Evolutionary conservation across 2,113 vertebrate species (phyloP), one percentile per base, ranked within the genome.

Genomic region (Taxidea taxus): DNA sequence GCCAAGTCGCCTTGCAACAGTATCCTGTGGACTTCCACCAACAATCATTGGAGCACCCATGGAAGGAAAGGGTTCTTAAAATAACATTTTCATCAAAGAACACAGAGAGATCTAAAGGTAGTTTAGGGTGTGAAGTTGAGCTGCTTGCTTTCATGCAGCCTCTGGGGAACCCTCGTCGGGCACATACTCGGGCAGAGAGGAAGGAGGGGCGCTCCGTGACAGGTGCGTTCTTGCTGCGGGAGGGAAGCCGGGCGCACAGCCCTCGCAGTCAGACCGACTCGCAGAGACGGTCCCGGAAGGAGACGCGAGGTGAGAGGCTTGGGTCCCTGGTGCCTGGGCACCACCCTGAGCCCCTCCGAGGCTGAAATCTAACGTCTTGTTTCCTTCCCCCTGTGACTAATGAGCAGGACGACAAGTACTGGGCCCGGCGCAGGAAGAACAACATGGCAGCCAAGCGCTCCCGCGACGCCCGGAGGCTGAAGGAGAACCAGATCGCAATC

Each of bases 401-500:
- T 97, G 99, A 99, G 99, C 99, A 99, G 99, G 99, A 99, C 66
- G 99, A 99, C 98, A 99, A 98, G 97, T 99, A 99, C 99, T 99
- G 99, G 99, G 99, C 99, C 1, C 98, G 99, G 92, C 99, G 99
- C 97, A 99, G 99, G 99, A 99, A 99, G 99, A 99, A 99, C 99
- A 99, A 99, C 98, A 99, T 99, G 98, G 99, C 99, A 0, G 99
- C 99, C 27, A 99, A 99, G 98, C 99, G 99, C 0, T 99, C 99
- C 0, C 99, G 99, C 29, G 99, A 99, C 0, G 99, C 99, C 0
- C 99, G 99, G 54, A 98, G 99, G 90, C 99, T 99, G 94, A 99
- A 99, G 98, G 99, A 99, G 99, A 99, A 99, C 98, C 99, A 99
- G 99, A 99, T 99, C 77, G 99, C 99, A 98, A 99, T 99, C 98